Evolutionary conservation across 2,888 invertebrate species (phyloP).

Genomic region (Esperia sulphurella): DNA sequence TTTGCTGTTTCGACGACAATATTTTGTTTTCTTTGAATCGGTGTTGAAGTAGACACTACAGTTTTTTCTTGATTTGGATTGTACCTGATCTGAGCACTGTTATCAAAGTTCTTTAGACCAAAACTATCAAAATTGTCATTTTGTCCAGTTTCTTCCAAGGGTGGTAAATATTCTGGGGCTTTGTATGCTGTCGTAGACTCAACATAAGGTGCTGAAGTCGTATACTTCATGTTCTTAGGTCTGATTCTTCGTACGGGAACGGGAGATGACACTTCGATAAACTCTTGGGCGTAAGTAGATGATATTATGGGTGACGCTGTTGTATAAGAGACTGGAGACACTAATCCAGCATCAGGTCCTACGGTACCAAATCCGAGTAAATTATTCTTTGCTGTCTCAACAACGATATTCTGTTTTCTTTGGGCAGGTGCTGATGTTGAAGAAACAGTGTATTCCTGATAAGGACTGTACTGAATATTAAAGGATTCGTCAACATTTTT

Average conservation of each 20-base stretch:
- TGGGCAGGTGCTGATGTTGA: constrained; percentile 35
- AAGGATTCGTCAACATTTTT: constrained; percentile 22
- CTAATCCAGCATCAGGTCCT: constrained; percentile 54
- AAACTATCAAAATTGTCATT: constrained; percentile 42
- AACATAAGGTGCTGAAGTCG: constrained; percentile 27
- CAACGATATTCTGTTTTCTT: constrained; percentile 58
- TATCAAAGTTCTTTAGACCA: constrained; percentile 38
- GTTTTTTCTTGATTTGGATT: constrained; percentile 53
- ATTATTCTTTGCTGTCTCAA: constrained; percentile 60
- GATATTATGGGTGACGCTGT: constrained; percentile 44
- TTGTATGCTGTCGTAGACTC: constrained; percentile 34
- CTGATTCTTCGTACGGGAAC: constrained; percentile 15
- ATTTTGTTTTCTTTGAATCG: constrained; percentile 49
- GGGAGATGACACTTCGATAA: constrained; percentile 16
- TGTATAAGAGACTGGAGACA: constrained; percentile 53
- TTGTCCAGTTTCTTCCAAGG: constrained; percentile 21
- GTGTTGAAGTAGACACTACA: constrained; percentile 21
- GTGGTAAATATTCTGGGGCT: constrained; percentile 47
- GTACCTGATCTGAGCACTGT: constrained; percentile 35
- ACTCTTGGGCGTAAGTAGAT: constrained; percentile 18
- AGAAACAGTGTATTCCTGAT: constrained; percentile 36
- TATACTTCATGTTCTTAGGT: constrained; percentile 21
- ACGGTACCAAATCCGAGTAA: constrained; percentile 55
- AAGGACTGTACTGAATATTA: constrained; percentile 41
- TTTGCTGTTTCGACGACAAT: constrained; percentile 65